Base-by-base conservation (phyloP, 2,797 vertebrate species). In the Lepilemur ruficaudatus region DNA sequence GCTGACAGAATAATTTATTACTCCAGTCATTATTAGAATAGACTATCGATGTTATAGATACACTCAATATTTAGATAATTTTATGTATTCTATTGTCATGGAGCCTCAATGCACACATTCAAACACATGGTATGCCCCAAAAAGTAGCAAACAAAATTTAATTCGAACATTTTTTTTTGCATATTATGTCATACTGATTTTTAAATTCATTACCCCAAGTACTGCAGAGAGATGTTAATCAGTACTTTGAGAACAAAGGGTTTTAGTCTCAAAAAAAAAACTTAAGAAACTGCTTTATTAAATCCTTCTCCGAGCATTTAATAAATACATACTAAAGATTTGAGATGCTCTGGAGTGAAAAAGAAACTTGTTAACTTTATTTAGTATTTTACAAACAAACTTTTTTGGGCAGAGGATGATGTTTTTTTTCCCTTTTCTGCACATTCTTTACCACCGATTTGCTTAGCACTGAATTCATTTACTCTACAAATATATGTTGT, bases 381-480 rank as follows among this genome's bases (percentile, higher is more conserved):
- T 52, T 73, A 82, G 52, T 94, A 82, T 50, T 90, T 84, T 57
- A 87, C 30, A 93, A 78, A 94, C 85, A 82, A 89, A 95, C 18
- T 86, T 82, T 35, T 52, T 89, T 80, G 32, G 23, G 22, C 12
- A 55, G 32, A 82, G 14, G 1, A 38, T 46, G 28, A 48, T 46
- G 10, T 50, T 87, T 15, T 14, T 30, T 78, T 41, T 9, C 48
- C 8, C 28, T 84, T 78, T 85, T 86, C 48, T 65, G 46, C 17
- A 63, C 10, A 41, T 50, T 82, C 23, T 14, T 89, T 75, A 35
- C 35, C 52, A 85, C 18, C 12, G 55, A 9, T 86, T 90, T 91
- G 52, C 82, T 96, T 86, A 89, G 65, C 35, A 76, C 75, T 96
- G 75, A 96, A 94, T 96, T 94, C 15, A 89, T 81, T 86, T 83